Base-by-base conservation (phyloP, 2,797 vertebrate species). In the Paramormyrops hopkinsi region DNA sequence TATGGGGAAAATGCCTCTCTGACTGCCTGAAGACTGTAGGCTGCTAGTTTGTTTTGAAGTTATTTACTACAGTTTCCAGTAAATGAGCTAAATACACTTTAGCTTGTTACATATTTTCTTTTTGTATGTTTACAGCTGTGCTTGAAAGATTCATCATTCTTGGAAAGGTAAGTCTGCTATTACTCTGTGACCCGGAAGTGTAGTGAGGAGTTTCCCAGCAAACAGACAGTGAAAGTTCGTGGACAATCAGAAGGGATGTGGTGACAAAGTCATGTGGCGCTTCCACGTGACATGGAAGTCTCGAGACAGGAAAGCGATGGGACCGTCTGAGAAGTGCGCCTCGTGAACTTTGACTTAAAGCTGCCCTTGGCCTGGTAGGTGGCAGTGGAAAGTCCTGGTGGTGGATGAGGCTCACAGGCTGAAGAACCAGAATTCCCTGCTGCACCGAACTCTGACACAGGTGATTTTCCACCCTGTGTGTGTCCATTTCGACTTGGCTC, bases 381-480 rank as follows among this genome's bases (percentile, higher is more conserved):
- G 94, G 94, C 94, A 91, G 19, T 97, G 96, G 96, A 92, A 93
- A 84, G 93, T 95, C 33, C 94, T 99, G 88, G 96, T 98, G 79
- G 97, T 99, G 46, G 98, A 99, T 50, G 98, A 99, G 94, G 98
- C 98, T 92, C 98, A 99, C 92, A 95, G 98, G 89, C 92, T 99
- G 92, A 99, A 99, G 95, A 98, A 98, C 90, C 96, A 96, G 90
- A 96, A 94, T 54, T 98, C 98, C 8, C 88, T 97, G 44, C 93
- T 99, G 90, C 94, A 97, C 92, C 95, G 95, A 93, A 95, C 94
- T 0, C 95, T 99, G 89, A 96, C 93, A n/a, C 92, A 97, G 97
- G 98, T 99, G 95, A 95, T 86, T 88, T 7, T 44, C 86, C 46
- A 37, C 29, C 19, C 5, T n/a, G 2, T 50, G 9, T 11, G 6